These are phyloP conservation scores for Hoplias malabaricus DNA, from an alignment of 2,113 vertebrate genomes.

Conservation along the genomic window DNA sequence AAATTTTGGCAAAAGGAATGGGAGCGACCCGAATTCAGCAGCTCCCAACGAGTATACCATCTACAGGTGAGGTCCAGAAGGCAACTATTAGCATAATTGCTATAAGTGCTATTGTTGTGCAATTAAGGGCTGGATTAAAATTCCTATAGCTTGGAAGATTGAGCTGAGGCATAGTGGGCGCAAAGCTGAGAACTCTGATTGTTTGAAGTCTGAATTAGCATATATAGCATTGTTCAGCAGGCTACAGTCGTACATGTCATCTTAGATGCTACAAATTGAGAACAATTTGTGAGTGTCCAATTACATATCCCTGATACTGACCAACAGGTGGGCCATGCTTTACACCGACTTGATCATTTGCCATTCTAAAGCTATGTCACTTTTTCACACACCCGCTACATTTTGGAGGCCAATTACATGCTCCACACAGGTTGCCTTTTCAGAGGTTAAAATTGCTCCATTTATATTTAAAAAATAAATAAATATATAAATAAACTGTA, in stretches of 20 bases:
- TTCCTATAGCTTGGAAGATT: background rate
- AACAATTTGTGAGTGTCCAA: background rate
- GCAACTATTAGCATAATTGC: background rate
- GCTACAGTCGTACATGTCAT: background rate
- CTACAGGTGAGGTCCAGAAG: conserved; percentile 77
- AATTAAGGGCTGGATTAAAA: background rate
- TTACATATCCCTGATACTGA: background rate
- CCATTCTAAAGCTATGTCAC: background rate
- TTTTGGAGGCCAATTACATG: background rate
- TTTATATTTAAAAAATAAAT: background rate
- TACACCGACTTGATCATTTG: background rate
- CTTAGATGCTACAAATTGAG: background rate
- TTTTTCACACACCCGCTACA: background rate
- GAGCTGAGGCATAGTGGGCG: background rate
- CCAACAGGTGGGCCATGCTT: background rate
- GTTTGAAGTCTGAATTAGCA: background rate
- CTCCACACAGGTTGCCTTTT: background rate
- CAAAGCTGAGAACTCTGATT: background rate
- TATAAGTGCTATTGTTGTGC: background rate
- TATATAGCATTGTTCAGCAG: background rate
- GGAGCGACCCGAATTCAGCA: conserved; percentile 76
- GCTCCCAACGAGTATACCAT: conserved; percentile 86
- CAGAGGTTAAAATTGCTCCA: conserved; percentile 9
- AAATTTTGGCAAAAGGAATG: conserved; percentile 87
- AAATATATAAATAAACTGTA: background rate